Evolutionary conservation across 1,140 invertebrate genomes (phyloP), one percentile per base, ranked within the genome.

Genomic region (Teleopsis dalmanni): DNA sequence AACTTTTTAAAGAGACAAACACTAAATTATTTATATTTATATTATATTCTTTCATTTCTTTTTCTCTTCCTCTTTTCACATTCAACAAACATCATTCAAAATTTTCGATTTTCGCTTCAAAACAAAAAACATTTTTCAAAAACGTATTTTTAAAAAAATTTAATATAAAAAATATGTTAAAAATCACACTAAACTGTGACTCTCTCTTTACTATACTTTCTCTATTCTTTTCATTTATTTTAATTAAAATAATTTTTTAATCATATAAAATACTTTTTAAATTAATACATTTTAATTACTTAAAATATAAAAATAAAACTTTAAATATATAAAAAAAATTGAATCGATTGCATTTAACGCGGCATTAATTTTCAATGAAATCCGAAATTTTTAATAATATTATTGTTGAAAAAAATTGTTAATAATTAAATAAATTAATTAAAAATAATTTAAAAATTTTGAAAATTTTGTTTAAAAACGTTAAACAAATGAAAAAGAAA

Each of bases 11-110:
- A n/a, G n/a, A n/a, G n/a, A n/a, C n/a, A 57, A 50, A 52, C 45
- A 52, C 36, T 51, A 65, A 65, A 65, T 65, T 65, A 65, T 62
- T 63, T 65, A 53, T 62, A 65, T 65, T 65, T 65, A 65, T 65
- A 65, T 65, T 65, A 60, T 65, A 65, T 65, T 62, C 62, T 65
- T 65, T 65, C 62, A 65, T 65, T 65, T 65, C 61, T 65, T 65
- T 62, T 65, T 65, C 62, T 65, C 62, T 65, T 63, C 65, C 61
- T 60, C 46, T 38, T 38, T 48, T 22, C 25, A 26, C 46, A 48
- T 48, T 38, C 23, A 31, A 27, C 10, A 43, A 31, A 46, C 33
- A 25, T 29, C 25, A 43, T 43, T 43, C 26, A 43, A 19, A 8
- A 43, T 31, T 14, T 26, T 37, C 5, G 35, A 16, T 26, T 26